These are phyloP conservation scores for Temnothorax rugatulus DNA, from an alignment of 2,888 invertebrate genomes.

Conservation along the genomic window DNA sequence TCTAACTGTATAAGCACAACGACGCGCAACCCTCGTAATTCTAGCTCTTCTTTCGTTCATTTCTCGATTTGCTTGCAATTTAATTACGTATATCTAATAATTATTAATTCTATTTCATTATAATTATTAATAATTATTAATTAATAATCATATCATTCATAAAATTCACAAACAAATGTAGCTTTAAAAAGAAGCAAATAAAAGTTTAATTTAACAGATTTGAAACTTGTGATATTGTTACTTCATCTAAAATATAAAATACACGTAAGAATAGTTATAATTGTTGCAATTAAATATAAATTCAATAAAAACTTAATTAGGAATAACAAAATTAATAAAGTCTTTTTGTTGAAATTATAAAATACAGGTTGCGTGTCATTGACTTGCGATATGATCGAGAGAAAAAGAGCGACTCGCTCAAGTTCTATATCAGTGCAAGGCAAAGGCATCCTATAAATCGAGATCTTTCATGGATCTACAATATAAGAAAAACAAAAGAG, in stretches of 20 bases:
- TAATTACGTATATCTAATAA: background rate
- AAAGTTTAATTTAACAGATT: background rate
- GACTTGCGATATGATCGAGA: slow-evolving; percentile 35
- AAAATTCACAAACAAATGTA: background rate
- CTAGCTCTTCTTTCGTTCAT: background rate
- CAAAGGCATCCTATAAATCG: slow-evolving; percentile 7
- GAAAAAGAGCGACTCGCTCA: slow-evolving; percentile 17
- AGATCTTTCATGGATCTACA: background rate
- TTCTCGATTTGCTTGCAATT: background rate
- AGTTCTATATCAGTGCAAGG: slow-evolving; percentile 25
- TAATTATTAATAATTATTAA: background rate
- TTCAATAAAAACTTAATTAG: background rate
- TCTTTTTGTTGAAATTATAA: background rate
- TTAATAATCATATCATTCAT: background rate
- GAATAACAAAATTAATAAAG: background rate
- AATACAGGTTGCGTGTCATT: background rate
- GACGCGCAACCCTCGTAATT: slow-evolving; percentile 23
- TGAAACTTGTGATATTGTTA: background rate
- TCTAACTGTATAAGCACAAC: slow-evolving; percentile 15
- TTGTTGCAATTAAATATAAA: background rate
- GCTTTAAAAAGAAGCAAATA: background rate
- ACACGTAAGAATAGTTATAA: background rate
- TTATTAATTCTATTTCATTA: background rate
- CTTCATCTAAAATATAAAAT: background rate
- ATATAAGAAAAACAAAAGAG: background rate